Percentiles rank a stretch among this genome's conserved stretches.
Conservation (phyloP, 2,113 vertebrate species). For the Setophaga kirtlandii region DNA sequence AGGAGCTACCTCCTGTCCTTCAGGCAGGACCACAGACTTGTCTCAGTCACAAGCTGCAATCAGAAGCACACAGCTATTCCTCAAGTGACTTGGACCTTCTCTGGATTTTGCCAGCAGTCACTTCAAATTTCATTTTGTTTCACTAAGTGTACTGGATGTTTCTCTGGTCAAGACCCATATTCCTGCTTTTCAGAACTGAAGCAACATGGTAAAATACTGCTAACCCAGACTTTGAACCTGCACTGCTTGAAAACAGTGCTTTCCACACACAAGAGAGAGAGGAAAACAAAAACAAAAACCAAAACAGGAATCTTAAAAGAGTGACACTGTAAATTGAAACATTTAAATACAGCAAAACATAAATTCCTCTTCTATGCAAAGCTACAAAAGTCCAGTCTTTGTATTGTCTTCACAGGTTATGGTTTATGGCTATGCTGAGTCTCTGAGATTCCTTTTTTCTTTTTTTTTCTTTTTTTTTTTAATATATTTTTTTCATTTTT, state of each 20-base stretch:
- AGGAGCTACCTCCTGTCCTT: neutral
- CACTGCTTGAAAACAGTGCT: conserved; percentile 68
- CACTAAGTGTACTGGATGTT: conserved; percentile 41
- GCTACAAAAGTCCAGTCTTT: conserved; percentile 76
- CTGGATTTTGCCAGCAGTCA: neutral
- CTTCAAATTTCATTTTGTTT: neutral
- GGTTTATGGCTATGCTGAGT: conserved; percentile 92
- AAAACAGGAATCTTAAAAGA: conserved; percentile 63
- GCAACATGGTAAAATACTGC: conserved; percentile 69
- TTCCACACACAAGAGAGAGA: conserved; percentile 49
- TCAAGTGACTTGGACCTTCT: neutral
- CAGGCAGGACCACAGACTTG: neutral
- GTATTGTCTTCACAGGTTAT: conserved; percentile 88
- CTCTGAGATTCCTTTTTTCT: conserved; percentile 80
- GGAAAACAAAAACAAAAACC: conserved; percentile 18
- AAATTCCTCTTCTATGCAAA: conserved; percentile 71
- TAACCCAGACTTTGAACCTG: conserved; percentile 72
- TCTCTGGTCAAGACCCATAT: conserved; percentile 47
- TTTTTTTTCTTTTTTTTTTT: conserved; percentile 67
- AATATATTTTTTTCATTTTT: conserved; percentile 67
- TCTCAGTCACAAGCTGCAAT: conserved; percentile 2
- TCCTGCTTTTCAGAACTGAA: conserved; percentile 70
- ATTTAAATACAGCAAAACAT: conserved; percentile 77
- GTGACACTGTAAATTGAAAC: conserved; percentile 74
- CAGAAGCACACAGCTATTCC: neutral